These are phyloP conservation scores for Spisula solida DNA, from an alignment of 2,888 invertebrate genomes.

Conservation along the genomic window DNA sequence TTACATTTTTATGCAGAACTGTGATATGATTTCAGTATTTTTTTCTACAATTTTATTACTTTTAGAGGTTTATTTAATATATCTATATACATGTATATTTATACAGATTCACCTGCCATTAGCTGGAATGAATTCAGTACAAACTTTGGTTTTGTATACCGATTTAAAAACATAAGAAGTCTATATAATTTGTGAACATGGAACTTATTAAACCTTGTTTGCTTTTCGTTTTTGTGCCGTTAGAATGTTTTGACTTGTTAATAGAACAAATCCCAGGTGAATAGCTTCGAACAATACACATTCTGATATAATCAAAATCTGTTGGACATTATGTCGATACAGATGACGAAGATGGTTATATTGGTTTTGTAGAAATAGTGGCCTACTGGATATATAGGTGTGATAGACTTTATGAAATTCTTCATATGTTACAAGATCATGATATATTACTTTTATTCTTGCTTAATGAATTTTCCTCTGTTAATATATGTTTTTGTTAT, in stretches of 20 bases:
- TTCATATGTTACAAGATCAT: not conserved
- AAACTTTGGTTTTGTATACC: not conserved
- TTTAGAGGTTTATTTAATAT: conserved; percentile 19
- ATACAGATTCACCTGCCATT: not conserved
- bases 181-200: no score
- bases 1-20: conserved; percentile 1
- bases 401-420: not conserved
- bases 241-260: no score
- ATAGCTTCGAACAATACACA: no score
- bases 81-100: not conserved
- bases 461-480: not conserved
- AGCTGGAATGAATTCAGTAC: not conserved
- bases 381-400: not conserved
- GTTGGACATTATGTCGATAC: no score
- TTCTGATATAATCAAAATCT: no score
- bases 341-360: not conserved
- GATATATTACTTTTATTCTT: not conserved
- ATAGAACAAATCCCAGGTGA: no score
- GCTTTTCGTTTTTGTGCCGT: no score
- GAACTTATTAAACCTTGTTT: no score
- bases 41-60: not conserved
- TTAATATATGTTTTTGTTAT: not conserved
- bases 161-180: no score
- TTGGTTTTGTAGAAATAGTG: not conserved
- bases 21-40: conserved; percentile 17